Evolutionary conservation across 2,113 vertebrate species (phyloP).

Genomic region (Scortum barcoo): DNA sequence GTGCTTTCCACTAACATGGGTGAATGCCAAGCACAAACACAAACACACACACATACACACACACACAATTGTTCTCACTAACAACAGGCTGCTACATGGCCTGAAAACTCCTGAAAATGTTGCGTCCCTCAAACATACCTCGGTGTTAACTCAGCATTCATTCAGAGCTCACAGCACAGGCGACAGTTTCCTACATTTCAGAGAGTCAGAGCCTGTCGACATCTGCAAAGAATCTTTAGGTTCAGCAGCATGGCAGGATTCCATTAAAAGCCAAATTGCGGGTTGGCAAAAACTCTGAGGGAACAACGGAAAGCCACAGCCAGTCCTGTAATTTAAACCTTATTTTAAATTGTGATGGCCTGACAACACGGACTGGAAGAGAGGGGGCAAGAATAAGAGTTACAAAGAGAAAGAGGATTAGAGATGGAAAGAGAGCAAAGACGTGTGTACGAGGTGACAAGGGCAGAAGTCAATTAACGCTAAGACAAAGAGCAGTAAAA

Average conservation of each 20-base stretch:
- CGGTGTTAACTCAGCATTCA: conserved; percentile 38
- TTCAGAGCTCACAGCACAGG: conserved; percentile 50
- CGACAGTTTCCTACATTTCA: conserved; percentile 88
- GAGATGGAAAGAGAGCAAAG: conserved; percentile 27
- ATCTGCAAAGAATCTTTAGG: conserved; percentile 98
- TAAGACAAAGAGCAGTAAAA: conserved; percentile 27
- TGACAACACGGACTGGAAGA: conserved; percentile 79
- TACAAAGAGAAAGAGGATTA: conserved; percentile 28
- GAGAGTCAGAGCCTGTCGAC: conserved; percentile 92
- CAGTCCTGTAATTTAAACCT: conserved; percentile 99
- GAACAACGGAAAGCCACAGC: conserved; percentile 95
- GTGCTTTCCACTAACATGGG: conserved; percentile 20
- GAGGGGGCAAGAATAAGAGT: conserved; percentile 46
- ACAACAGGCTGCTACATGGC: conserved; percentile 33
- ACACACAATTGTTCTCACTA: conserved; percentile 20
- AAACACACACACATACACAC: not conserved
- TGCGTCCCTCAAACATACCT: conserved; percentile 40
- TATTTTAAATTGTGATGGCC: conserved; percentile 90
- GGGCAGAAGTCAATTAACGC: not conserved
- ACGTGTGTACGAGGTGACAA: conserved; percentile 26
- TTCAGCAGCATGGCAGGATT: conserved; percentile 97
- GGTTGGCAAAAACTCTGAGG: conserved; percentile 98
- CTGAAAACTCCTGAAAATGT: conserved; percentile 52
- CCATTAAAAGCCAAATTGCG: conserved; percentile 98
- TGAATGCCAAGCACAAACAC: conserved; percentile 3